These are phyloP conservation scores for Smithornis capensis DNA, from an alignment of 2,113 vertebrate genomes.

Conservation along the genomic window DNA sequence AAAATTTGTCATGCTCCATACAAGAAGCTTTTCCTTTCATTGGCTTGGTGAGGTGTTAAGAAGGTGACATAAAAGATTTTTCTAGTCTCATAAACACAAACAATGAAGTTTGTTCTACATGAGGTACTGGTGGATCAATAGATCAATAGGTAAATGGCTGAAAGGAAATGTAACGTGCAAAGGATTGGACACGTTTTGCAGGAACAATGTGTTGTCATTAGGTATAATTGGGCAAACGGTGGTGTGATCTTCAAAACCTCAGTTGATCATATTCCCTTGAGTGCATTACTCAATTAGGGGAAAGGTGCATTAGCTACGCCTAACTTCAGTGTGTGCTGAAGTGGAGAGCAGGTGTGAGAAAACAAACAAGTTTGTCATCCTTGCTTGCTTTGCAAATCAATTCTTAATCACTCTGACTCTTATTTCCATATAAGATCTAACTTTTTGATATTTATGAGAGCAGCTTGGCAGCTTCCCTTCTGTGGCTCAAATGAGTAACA, in stretches of 20 bases:
- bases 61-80: not conserved
- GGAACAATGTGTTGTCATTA: constrained; percentile 35
- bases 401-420: constrained; percentile 14
- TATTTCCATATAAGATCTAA: constrained; percentile 12
- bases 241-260: constrained; percentile 22
- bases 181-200: not conserved
- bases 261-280: constrained; percentile 16
- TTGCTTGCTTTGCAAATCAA: constrained; percentile 13
- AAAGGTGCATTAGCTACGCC: constrained; percentile 53
- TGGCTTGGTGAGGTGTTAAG: not conserved
- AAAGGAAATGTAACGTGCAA: not conserved
- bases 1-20: not conserved
- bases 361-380: constrained; percentile 1
- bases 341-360: constrained; percentile 6
- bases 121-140: not conserved
- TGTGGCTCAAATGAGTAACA: not conserved
- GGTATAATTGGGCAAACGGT: constrained; percentile 38
- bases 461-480: not conserved
- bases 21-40: not conserved
- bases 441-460: constrained; percentile 12
- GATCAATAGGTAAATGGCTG: not conserved
- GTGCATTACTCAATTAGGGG: not conserved
- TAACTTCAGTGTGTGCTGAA: constrained; percentile 1
- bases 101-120: not conserved
- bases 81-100: not conserved